phyloP scores from a whole-genome alignment of 2,797 vertebrate genomes.

The Linurgus olivaceus region DNA sequence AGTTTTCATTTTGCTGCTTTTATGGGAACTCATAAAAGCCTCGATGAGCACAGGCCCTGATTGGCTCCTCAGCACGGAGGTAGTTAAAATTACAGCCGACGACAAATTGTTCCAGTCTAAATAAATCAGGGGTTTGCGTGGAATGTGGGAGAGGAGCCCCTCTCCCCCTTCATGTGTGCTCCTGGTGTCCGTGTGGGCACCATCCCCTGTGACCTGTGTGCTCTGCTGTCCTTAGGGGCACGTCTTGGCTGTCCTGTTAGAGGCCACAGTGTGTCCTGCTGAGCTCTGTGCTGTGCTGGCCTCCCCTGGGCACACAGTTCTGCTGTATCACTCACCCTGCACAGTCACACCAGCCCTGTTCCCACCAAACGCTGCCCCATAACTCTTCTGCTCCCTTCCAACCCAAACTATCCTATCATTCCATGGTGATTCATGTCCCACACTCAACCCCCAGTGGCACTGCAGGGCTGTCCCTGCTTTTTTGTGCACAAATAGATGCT shows the following conservation, averaged over 20 bases:
- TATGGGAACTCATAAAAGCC: constrained; percentile 82
- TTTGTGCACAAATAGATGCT: not conserved
- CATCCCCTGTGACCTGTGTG: rapidly evolving
- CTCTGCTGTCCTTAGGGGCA: not conserved
- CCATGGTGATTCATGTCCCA: rapidly evolving
- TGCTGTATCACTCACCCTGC: not conserved
- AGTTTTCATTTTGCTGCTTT: constrained; percentile 87
- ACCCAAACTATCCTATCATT: rapidly evolving
- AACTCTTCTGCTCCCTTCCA: not conserved
- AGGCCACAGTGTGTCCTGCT: rapidly evolving
- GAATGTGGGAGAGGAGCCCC: not conserved
- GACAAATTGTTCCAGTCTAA: constrained; percentile 82
- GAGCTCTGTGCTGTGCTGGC: not conserved
- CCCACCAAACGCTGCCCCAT: rapidly evolving
- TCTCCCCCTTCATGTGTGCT: not conserved
- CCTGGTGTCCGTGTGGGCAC: rapidly evolving
- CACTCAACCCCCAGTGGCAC: rapidly evolving
- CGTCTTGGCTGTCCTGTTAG: rapidly evolving
- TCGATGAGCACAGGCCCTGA: constrained; percentile 70
- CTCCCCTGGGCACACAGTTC: not conserved
- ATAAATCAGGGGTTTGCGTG: constrained; percentile 76
- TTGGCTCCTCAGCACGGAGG: constrained; percentile 79
- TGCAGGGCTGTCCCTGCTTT: not conserved
- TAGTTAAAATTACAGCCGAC: constrained; percentile 84
- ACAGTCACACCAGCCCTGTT: rapidly evolving